Conservation (phyloP, 35 echinoderm and acorn worm species). For the Eucidaris tribuloides region DNA sequence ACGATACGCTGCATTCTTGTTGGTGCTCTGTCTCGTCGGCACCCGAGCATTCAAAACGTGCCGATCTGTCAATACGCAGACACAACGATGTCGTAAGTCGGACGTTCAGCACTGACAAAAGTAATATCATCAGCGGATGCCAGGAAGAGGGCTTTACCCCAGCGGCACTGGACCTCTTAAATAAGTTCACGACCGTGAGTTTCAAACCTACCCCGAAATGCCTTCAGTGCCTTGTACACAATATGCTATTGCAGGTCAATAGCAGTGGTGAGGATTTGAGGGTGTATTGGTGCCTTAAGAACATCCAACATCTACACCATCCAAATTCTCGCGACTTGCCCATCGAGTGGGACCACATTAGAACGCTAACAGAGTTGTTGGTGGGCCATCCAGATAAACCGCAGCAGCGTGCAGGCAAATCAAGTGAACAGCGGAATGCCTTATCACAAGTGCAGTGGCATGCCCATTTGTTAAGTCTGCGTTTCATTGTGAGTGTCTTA, state of each 20-base stretch:
- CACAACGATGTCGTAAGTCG: not conserved
- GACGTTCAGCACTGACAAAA: not conserved
- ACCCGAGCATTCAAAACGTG: not conserved
- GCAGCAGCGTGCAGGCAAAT: no score
- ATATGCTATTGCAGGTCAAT: not conserved
- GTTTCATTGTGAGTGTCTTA: not conserved
- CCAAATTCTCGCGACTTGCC: not conserved
- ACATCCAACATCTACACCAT: constrained; percentile 4
- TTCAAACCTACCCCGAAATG: not conserved
- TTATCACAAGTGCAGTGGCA: not conserved
- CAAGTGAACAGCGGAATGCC: not conserved
- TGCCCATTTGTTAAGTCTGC: not conserved
- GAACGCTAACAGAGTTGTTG: not conserved
- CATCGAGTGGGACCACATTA: not conserved
- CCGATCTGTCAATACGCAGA: not conserved
- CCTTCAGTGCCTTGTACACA: not conserved
- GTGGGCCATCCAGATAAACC: not conserved
- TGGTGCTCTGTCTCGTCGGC: not conserved
- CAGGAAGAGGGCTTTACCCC: not conserved
- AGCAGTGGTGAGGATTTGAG: not conserved
- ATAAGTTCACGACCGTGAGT: not conserved
- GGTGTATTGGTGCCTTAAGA: not conserved
- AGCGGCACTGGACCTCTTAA: not conserved
- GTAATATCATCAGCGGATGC: not conserved
- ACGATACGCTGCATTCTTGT: not conserved